phyloP scores from a whole-genome alignment of 2,113 vertebrate species.

The Ammodytes marinus region DNA sequence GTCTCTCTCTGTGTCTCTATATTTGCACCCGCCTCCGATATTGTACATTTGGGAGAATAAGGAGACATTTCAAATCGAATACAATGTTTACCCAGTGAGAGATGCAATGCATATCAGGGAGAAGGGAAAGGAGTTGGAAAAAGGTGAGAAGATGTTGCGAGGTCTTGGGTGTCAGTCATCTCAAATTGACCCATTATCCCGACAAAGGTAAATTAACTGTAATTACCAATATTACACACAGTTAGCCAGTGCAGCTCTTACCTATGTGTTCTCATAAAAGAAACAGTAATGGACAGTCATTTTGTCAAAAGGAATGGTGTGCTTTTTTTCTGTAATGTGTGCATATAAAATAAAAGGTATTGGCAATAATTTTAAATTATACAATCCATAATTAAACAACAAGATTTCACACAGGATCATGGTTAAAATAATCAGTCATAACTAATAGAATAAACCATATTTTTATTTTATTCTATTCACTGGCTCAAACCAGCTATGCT shows the following conservation, averaged over 20 bases:
- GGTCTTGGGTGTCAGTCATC: slow-evolving; percentile 6
- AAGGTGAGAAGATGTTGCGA: neutral
- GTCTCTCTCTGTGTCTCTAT: slow-evolving; percentile 22
- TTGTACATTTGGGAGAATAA: slow-evolving; percentile 36
- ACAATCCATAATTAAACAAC: neutral
- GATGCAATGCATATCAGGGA: neutral
- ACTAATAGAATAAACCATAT: neutral
- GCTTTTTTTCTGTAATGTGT: neutral
- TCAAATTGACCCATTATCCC: neutral
- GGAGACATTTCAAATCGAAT: slow-evolving; percentile 19
- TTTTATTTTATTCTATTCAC: neutral
- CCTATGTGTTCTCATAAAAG: slow-evolving; percentile 18
- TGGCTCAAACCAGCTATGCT: too few relatives aligned
- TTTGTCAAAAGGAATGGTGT: slow-evolving; percentile 12
- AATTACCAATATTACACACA: slow-evolving; percentile 9
- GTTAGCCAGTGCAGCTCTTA: slow-evolving; percentile 2
- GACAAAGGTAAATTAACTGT: slow-evolving; percentile 18
- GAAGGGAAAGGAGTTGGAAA: neutral
- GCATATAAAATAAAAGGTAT: neutral
- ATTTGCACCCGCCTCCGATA: slow-evolving; percentile 2
- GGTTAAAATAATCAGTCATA: neutral
- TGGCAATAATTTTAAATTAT: neutral
- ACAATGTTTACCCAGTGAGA: slow-evolving; percentile 20
- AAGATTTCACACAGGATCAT: neutral
- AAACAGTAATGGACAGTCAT: slow-evolving; percentile 29